Base-by-base conservation (phyloP, 2,797 vertebrate species). In the Sus cebifrons region DNA sequence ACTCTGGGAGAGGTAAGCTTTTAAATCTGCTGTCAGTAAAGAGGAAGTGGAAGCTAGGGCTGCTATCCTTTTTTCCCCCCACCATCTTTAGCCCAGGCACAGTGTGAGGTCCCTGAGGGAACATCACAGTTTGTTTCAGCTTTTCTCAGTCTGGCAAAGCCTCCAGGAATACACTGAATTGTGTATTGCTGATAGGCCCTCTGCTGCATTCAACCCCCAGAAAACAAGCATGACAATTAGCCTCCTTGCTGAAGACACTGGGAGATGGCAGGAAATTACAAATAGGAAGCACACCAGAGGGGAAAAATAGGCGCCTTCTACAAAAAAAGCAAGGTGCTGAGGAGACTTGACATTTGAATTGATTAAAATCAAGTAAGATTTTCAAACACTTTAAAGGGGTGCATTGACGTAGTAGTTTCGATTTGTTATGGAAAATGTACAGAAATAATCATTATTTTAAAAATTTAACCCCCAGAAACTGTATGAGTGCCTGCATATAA, bases 101-200 rank as follows among this genome's bases (percentile, higher is more conserved):
- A 62, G 90, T 88, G 27, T 29, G 74, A 95, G 85, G 97, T 97
- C 92, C 96, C 54, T 60, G 20, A 58, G 36, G 95, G 70, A 95
- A 81, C 18, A 70, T 16, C 8, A 49, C 96, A 95, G 93, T 95
- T 92, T 94, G 92, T 49, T 97, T 97, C 23, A 64, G 56, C 94
- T 97, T 78, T 71, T 94, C 82, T 40, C 15, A 92, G 89, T 94
- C 81, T 96, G 81, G 84, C 64, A 85, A 73, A 90, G 5, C 89
- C 97, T 93, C 67, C 52, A 95, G 71, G 73, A 85, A 95, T 54
- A 96, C 21, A 68, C 49, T 83, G 58, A 96, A 84, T 86, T 96
- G 78, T 54, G 58, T 96, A 73, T 73, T 77, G 95, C 27, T 52
- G 78, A 65, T 15, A 5, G 13, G 1, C 29, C 85, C 21, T 89